Conservation (phyloP, 2,113 vertebrate genomes). For the Suricata suricatta region DNA sequence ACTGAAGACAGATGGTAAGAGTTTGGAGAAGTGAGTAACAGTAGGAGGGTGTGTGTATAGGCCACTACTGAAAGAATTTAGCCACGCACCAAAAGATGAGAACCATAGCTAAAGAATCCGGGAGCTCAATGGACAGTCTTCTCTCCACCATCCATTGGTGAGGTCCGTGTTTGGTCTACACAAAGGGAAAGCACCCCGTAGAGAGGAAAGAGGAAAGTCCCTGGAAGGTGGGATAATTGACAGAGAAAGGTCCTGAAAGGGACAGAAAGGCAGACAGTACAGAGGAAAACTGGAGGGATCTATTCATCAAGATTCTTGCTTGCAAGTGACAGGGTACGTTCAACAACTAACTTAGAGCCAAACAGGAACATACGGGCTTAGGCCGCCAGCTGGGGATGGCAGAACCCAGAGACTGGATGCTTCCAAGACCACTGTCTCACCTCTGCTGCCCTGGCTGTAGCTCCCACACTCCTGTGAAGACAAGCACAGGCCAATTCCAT, state of each 20-base stretch:
- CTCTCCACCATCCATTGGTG: neutral
- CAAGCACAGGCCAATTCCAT: neutral
- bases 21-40: neutral
- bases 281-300: neutral
- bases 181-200: neutral
- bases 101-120: neutral
- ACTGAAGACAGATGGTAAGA: neutral
- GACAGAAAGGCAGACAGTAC: neutral
- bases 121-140: neutral
- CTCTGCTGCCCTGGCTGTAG: accelerated
- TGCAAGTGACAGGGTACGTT: neutral
- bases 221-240: neutral
- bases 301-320: neutral
- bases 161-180: neutral
- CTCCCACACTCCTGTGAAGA: neutral
- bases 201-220: neutral
- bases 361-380: neutral
- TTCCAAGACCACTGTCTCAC: neutral
- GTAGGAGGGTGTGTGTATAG: neutral
- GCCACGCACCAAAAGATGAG: neutral
- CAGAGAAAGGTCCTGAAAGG: neutral
- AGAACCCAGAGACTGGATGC: neutral
- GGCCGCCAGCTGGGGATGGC: neutral
- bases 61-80: neutral
- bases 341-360: neutral